A percentile compares a stretch with the other conserved stretches of the same genome.
Conservation (phyloP, 2,888 invertebrate species). For the Girardia tigrina region DNA sequence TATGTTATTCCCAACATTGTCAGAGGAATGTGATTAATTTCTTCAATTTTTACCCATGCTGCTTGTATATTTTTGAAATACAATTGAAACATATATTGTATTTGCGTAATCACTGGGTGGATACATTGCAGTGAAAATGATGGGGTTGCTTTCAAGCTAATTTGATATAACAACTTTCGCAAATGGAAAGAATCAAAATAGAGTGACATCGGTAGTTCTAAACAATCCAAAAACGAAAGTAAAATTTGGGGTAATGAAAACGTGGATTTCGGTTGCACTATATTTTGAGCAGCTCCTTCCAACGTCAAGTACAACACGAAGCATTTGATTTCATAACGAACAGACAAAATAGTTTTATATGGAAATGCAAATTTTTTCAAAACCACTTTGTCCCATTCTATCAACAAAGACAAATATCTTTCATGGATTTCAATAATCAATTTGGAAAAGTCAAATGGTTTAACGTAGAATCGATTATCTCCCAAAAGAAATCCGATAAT, state of each 20-base stretch:
- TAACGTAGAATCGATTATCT: neutral
- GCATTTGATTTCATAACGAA: neutral
- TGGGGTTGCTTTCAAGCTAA: neutral
- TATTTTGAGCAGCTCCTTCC: neutral
- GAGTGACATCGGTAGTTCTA: neutral
- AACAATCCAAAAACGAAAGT: neutral
- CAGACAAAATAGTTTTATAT: neutral
- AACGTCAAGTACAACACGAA: neutral
- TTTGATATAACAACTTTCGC: constrained; percentile 8
- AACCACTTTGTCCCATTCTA: neutral
- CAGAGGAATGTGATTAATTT: neutral
- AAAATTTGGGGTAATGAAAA: neutral
- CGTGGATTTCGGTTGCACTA: neutral
- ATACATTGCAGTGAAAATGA: neutral
- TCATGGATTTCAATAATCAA: neutral
- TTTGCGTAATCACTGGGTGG: neutral
- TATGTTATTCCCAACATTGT: neutral
- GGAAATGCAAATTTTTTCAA: constrained; percentile 16
- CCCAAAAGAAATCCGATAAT: neutral
- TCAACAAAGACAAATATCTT: neutral
- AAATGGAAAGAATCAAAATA: neutral
- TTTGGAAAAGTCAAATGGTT: neutral
- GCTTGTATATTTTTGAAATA: neutral
- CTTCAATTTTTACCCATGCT: constrained; percentile 1
- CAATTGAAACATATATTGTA: neutral